Base-by-base conservation (phyloP, 2,113 vertebrate genomes). In the Brachyhypopomus occidentalis region DNA sequence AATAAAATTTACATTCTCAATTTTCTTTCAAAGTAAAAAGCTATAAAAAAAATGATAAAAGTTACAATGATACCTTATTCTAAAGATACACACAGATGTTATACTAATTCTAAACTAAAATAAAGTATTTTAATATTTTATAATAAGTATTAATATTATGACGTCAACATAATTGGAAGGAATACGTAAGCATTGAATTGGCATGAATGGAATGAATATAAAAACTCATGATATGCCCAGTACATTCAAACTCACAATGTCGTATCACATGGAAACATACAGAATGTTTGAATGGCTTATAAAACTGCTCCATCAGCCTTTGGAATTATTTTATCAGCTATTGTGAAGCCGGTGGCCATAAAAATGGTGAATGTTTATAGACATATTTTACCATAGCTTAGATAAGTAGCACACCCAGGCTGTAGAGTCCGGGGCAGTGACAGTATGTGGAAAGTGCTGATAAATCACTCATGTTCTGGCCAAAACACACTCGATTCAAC, bases 261-360 rank as follows among this genome's bases (percentile, higher is more conserved):
- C 69, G 75, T 62, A 70, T 70, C 62, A 84, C 70, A 48, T 74
- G 22, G 79, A 75, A 72, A 82, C 60, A 45, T 52, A 7, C 30
- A 16, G 5, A 56, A 48, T 76, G 64, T 79, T 59, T 76, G 16
- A 19, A 45, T n/a, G 34, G 45, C 52, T 38, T 27, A 5, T 23
- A 25, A 73, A 78, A 78, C 17, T 8, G 7, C 60, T 45, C 75
- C 73, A 80, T 67, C 81, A 45, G 83, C 60, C n/a, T 76, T 67
- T 79, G 36, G n/a, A 30, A 72, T 60, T 45, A 25, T 38, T 67
- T 30, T 81, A 67, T 75, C 73, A 75, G 63, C 25, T n/a, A 20
- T 38, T 45, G 38, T 56, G 16, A 78, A 75, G 72, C 19, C 58
- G 48, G 14, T 22, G 64, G 72, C 34, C 1, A 41, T 71, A 69